These are phyloP conservation scores for Myxocyprinus asiaticus DNA, from an alignment of 2,113 vertebrate species.

Conservation along the genomic window DNA sequence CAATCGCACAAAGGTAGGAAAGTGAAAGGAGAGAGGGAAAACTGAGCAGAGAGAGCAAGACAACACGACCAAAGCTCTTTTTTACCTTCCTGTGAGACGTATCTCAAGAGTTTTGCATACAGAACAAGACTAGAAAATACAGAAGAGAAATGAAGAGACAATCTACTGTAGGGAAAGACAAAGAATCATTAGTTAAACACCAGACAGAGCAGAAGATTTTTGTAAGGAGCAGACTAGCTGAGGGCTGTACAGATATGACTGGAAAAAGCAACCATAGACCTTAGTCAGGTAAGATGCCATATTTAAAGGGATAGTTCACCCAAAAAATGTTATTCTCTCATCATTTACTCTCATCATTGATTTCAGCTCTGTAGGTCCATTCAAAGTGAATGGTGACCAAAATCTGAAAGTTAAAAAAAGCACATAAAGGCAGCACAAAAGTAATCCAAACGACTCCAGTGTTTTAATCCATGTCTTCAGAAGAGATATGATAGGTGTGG, in stretches of 20 bases:
- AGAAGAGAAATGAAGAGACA: conserved; percentile 53
- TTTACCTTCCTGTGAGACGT: conserved; percentile 60
- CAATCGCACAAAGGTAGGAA: conserved; percentile 15
- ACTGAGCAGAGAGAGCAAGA: conserved; percentile 43
- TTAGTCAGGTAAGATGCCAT: too few relatives aligned
- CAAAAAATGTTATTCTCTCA: too few relatives aligned
- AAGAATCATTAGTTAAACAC: conserved; percentile 68
- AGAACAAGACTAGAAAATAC: conserved; percentile 64
- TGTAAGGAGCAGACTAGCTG: conserved; percentile 38
- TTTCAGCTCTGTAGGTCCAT: too few relatives aligned
- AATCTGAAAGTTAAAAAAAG: too few relatives aligned
- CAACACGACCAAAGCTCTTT: conserved; percentile 20
- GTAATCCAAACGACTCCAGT: too few relatives aligned
- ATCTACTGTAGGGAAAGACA: conserved; percentile 67
- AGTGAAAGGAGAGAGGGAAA: conserved; percentile 39
- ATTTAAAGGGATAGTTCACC: too few relatives aligned
- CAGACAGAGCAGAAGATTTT: conserved; percentile 43
- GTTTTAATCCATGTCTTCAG: too few relatives aligned
- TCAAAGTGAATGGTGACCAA: too few relatives aligned
- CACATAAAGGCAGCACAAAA: too few relatives aligned
- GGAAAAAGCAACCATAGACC: background rate
- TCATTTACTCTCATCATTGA: too few relatives aligned
- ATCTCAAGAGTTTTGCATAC: conserved; percentile 64
- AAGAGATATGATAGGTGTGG: too few relatives aligned
- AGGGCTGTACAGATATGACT: background rate